Percentiles rank a stretch among this genome's conserved stretches.
phyloP scores from a whole-genome alignment of 2,888 invertebrate genomes.

The Epistrophella euchroma region DNA sequence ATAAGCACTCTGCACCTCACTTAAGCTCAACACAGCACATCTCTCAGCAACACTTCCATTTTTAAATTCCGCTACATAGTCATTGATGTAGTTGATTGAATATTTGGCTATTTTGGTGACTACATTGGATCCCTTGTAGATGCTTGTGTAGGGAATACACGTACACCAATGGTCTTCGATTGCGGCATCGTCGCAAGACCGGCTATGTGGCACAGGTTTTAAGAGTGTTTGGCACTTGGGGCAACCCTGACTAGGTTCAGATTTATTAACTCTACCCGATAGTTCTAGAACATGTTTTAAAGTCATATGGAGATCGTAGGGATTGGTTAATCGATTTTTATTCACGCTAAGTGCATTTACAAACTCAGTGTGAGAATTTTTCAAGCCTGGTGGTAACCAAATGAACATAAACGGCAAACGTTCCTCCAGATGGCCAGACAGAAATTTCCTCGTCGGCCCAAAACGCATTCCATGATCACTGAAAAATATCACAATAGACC shows the following conservation, averaged over 20 bases:
- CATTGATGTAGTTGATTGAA: constrained; percentile 81
- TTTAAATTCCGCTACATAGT: constrained; percentile 79
- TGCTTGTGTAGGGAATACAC: constrained; percentile 86
- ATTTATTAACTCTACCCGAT: constrained; percentile 83
- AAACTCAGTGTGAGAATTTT: constrained; percentile 85
- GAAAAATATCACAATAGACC: constrained; percentile 89
- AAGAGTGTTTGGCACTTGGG: constrained; percentile 88
- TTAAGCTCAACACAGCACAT: constrained; percentile 85
- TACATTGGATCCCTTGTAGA: constrained; percentile 84
- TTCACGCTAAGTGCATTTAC: constrained; percentile 86
- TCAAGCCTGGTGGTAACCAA: constrained; percentile 87
- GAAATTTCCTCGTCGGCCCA: constrained; percentile 88
- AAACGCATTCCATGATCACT: constrained; percentile 93
- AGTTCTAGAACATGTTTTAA: constrained; percentile 87
- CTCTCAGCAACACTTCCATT: constrained; percentile 81
- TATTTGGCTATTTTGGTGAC: constrained; percentile 85
- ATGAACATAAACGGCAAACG: constrained; percentile 90
- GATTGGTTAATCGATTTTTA: constrained; percentile 88
- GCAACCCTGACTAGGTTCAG: constrained; percentile 85
- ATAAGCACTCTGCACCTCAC: constrained; percentile 85
- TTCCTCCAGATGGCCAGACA: constrained; percentile 91
- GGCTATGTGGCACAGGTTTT: constrained; percentile 85
- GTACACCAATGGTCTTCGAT: constrained; percentile 91
- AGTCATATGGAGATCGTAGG: constrained; percentile 91
- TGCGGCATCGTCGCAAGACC: constrained; percentile 88